Percentiles rank a stretch among this genome's conserved stretches.
Evolutionary conservation across 2,888 invertebrate species (phyloP).

Genomic region (Dendrolimus pini): DNA sequence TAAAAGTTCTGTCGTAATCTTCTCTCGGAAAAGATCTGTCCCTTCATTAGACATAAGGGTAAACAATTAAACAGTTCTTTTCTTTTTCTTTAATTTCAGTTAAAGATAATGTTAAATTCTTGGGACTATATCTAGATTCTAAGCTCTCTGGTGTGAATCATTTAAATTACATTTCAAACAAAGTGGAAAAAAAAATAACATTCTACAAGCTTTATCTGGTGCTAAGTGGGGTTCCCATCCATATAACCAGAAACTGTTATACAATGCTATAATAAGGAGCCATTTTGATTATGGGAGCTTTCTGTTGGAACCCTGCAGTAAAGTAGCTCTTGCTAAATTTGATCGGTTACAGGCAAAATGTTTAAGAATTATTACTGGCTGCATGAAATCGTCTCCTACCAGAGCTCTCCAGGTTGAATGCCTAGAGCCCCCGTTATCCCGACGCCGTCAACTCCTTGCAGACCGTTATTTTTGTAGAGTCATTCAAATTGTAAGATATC

Average conservation of each 20-base stretch:
- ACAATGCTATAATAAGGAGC: background rate
- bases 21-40: background rate
- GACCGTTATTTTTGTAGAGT: no score
- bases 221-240: background rate
- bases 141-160: constrained; percentile 11
- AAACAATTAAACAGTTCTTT: background rate
- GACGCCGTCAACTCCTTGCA: no score
- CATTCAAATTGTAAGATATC: no score
- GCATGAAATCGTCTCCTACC: no score
- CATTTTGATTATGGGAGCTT: background rate
- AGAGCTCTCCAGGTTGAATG: no score
- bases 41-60: background rate
- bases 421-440: no score
- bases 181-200: constrained; percentile 11
- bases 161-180: constrained; percentile 5
- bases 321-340: background rate
- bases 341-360: no score
- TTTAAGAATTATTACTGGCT: no score
- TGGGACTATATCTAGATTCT: constrained; percentile 1
- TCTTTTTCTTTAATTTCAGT: no score
- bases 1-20: constrained; percentile 9
- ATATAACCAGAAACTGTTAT: background rate
- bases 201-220: constrained; percentile 7
- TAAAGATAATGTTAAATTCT: no score
- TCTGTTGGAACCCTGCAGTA: background rate